Evolutionary conservation across 2,888 invertebrate species (phyloP).

Genomic region (Choristoneura rosaceana): DNA sequence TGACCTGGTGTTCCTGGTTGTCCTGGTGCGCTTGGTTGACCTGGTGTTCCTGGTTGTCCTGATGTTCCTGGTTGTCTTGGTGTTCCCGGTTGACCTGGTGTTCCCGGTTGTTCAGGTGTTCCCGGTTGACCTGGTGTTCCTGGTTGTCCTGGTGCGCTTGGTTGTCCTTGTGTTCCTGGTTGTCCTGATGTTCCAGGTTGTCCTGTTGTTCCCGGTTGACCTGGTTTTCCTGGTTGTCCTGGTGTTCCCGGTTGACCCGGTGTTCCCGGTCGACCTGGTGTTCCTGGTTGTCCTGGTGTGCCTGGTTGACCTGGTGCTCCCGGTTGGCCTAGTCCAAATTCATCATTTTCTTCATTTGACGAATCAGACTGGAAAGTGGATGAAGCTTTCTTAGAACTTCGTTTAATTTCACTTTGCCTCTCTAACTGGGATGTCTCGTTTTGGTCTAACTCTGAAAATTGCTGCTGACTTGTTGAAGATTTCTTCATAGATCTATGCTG

Average conservation of each 20-base stretch:
- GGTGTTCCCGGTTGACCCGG: neutral
- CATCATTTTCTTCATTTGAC: neutral
- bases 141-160: neutral
- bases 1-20: neutral
- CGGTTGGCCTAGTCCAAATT: neutral
- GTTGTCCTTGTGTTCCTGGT: neutral
- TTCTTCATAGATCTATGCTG: neutral
- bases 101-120: slow-evolving; percentile 2
- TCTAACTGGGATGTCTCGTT: neutral
- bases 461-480: neutral
- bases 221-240: slow-evolving; percentile 5
- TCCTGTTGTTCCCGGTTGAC: neutral
- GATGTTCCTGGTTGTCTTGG: neutral
- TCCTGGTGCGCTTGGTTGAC: neutral
- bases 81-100: neutral
- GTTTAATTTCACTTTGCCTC: neutral
- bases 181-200: neutral
- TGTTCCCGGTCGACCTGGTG: neutral
- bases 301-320: neutral
- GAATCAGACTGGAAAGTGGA: neutral
- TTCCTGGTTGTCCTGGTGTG: neutral
- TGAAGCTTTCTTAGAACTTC: neutral
- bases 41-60: neutral
- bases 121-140: neutral
- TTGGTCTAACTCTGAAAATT: neutral